Base-by-base conservation (phyloP, 1,140 invertebrate genomes). In the Sarcophaga peregrina region DNA sequence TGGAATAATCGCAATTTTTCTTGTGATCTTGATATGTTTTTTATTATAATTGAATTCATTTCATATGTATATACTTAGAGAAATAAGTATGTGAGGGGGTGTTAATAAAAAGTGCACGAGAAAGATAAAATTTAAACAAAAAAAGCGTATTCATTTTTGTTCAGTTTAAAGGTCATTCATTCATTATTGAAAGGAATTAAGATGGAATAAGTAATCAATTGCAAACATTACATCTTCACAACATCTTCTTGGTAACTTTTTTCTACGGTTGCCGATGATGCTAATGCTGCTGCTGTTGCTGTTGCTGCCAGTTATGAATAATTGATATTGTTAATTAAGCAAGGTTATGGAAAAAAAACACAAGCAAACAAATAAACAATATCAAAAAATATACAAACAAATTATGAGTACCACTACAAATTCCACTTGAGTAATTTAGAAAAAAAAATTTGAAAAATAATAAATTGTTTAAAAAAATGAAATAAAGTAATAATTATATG, bases 251-350 rank as follows among this genome's bases (percentile, higher is more conserved):
- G 15, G 13, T 13, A 7, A n/a, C 13, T 58, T 58, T 13, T 58
- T 58, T 58, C 54, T 58, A n/a, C 3, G 15, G 15, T 1, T 58
- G n/a, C 54, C 7, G 13, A 37, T 37, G 25, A 37, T 37, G 25
- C 25, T 37, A 4, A 2, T 37, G 25, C 25, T 37, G 25, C 25
- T 37, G 25, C 4, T 37, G 25, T 4, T 37, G 25, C 1, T 37
- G 25, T 4, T 37, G 25, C 4, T 37, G 25, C 1, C 25, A 37
- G 25, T 20, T 68, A 3, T 68, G 17, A 20, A 68, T 68, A 68
- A 68, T 25, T 68, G 62, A 68, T 68, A 68, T 68, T 68, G 62
- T 68, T 68, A 68, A 68, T 68, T 68, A 68, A 68, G 62, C 62
- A 68, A 68, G 62, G 62, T 68, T 68, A 68, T 37, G 25, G 25